Percentiles rank a stretch among this genome's conserved stretches.
Conservation (phyloP, 1,140 invertebrate genomes). For the Aphidius gifuensis region DNA sequence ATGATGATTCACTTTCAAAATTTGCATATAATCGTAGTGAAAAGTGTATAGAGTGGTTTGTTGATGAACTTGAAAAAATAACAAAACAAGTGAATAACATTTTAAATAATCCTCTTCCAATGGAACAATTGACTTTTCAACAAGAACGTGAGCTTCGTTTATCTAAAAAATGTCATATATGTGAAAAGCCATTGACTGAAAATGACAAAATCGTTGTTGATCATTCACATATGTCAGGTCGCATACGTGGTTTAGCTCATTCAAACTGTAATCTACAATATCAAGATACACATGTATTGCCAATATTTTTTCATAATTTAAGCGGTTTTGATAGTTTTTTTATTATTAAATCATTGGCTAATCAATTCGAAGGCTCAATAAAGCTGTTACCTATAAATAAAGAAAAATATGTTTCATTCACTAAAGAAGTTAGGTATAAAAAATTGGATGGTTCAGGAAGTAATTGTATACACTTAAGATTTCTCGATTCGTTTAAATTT, state of each 20-base stretch:
- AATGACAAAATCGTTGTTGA: no score
- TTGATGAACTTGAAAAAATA: conserved; percentile 5
- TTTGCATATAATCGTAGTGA: conserved; percentile 29
- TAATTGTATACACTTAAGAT: neutral
- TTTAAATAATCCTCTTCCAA: no score
- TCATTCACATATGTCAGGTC: neutral
- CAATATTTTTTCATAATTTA: conserved; percentile 15
- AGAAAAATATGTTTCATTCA: neutral
- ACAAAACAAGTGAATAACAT: neutral
- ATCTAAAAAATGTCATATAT: no score
- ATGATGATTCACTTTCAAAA: no score
- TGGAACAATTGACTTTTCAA: no score
- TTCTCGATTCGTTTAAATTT: conserved; percentile 2
- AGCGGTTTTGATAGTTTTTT: conserved; percentile 15
- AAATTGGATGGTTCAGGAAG: neutral
- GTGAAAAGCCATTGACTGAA: no score
- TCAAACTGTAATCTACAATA: conserved; percentile 22
- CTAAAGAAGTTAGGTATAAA: neutral
- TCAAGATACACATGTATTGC: neutral
- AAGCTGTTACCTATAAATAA: neutral
- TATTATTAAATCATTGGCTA: neutral
- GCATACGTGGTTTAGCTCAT: neutral
- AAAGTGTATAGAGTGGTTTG: conserved; percentile 39
- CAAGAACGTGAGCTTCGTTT: no score
- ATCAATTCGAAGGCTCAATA: neutral